These are phyloP conservation scores for Cynodonichthys magdalenae DNA, from an alignment of 2,797 vertebrate genomes.

Conservation along the genomic window DNA sequence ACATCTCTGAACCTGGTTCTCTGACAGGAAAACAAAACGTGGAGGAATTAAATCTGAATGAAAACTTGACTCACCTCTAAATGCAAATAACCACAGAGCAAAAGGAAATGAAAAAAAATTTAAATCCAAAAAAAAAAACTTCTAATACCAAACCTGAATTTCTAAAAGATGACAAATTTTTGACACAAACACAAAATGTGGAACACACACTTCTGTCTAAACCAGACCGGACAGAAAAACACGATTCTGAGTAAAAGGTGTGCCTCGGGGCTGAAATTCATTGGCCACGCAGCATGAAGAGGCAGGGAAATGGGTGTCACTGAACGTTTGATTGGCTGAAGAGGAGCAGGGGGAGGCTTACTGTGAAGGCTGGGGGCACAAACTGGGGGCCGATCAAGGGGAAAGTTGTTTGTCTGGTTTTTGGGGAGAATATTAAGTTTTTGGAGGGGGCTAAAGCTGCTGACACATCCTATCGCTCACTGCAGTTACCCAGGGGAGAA, in stretches of 20 bases:
- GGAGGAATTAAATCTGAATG: conserved; percentile 27
- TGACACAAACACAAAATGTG: conserved; percentile 45
- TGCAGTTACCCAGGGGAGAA: conserved; percentile 24
- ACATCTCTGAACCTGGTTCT: conserved; percentile 27
- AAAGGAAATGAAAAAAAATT: conserved; percentile 10
- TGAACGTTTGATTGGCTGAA: conserved; percentile 63
- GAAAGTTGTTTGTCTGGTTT: conserved; percentile 49
- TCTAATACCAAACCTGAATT: conserved; percentile 37
- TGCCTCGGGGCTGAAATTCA: conserved; percentile 64
- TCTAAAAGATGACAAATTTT: conserved; percentile 23
- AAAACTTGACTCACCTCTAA: conserved; percentile 73
- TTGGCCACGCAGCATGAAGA: conserved; percentile 70
- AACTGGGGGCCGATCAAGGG: conserved; percentile 71
- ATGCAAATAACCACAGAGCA: conserved; percentile 49
- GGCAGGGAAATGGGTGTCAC: conserved; percentile 57
- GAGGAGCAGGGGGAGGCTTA: conserved; percentile 52
- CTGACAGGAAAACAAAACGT: conserved; percentile 7
- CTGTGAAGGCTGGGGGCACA: conserved; percentile 61
- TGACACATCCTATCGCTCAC: conserved; percentile 57
- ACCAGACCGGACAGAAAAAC: conserved; percentile 68
- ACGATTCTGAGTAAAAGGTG: conserved; percentile 78
- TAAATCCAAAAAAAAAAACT: conserved; percentile 34
- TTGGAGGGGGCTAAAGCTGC: conserved; percentile 60
- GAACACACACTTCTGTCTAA: conserved; percentile 68
- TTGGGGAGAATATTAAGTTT: conserved; percentile 48